phyloP scores from a whole-genome alignment of 2,888 invertebrate species.

The Drosophila robusta region DNA sequence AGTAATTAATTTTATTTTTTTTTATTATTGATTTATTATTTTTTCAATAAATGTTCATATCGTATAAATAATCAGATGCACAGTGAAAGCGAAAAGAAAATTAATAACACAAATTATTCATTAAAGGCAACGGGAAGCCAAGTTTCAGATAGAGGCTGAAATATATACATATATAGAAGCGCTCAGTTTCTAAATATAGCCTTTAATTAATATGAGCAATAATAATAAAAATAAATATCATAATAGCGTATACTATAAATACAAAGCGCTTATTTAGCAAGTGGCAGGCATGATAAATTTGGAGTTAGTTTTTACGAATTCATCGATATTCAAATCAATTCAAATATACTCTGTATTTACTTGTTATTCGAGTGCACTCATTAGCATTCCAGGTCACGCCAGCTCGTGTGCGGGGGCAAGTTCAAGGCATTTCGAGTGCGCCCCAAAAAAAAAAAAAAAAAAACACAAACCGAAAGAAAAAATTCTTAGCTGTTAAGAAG shows the following conservation, averaged over 20 bases:
- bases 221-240: too few relatives aligned
- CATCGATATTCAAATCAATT: conserved; percentile 13
- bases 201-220: background rate
- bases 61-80: background rate
- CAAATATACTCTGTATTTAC: conserved; percentile 6
- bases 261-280: too few relatives aligned
- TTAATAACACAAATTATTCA: background rate
- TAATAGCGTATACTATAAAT: too few relatives aligned
- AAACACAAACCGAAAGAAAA: conserved; percentile 16
- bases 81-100: background rate
- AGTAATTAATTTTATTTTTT: conserved; percentile 1
- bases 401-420: conserved; percentile 22
- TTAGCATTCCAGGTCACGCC: conserved; percentile 19
- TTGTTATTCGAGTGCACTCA: conserved; percentile 33
- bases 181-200: background rate
- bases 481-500: conserved; percentile 32
- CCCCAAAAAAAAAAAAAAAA: conserved; percentile 9
- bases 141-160: too few relatives aligned
- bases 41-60: background rate
- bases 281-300: too few relatives aligned
- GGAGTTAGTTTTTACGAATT: background rate
- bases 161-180: background rate
- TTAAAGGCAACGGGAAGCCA: too few relatives aligned
- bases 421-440: conserved; percentile 47
- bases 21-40: background rate